Conservation (phyloP, 2,113 vertebrate genomes). For the Chamaea fasciata region DNA sequence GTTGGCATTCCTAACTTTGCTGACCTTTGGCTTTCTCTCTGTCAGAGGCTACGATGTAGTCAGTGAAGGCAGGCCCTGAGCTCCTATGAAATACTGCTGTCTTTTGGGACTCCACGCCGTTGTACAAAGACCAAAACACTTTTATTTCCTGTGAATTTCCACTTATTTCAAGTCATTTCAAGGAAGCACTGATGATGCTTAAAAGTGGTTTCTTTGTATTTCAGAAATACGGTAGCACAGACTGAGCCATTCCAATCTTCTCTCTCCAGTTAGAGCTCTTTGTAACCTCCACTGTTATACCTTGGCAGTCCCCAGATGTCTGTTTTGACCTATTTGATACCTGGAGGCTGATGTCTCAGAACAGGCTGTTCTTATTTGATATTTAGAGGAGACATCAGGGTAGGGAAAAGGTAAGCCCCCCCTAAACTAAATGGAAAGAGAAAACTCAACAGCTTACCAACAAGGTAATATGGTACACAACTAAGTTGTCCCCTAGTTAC, state of each 20-base stretch:
- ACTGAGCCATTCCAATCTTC: neutral
- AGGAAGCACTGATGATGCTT: neutral
- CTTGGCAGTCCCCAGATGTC: neutral
- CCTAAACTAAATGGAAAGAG: neutral
- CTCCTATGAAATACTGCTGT: neutral
- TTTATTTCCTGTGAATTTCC: neutral
- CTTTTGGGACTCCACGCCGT: neutral
- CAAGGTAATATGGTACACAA: rapidly evolving
- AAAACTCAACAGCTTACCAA: neutral
- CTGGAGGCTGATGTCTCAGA: neutral
- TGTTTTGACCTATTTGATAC: neutral
- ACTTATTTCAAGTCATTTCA: neutral
- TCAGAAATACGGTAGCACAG: neutral
- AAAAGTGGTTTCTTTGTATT: neutral
- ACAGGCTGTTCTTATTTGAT: neutral
- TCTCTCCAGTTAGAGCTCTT: neutral
- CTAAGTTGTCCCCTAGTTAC: neutral
- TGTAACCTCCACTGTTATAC: rapidly evolving
- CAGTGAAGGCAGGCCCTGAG: neutral
- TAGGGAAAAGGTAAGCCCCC: neutral
- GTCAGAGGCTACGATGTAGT: rapidly evolving
- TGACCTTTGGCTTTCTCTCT: neutral
- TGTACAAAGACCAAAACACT: neutral
- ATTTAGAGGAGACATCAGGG: neutral
- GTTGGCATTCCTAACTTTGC: neutral